Percentiles rank a stretch among this genome's conserved stretches.
These are phyloP conservation scores for Teleiodes luculella DNA, from an alignment of 2,888 invertebrate species.

Conservation along the genomic window DNA sequence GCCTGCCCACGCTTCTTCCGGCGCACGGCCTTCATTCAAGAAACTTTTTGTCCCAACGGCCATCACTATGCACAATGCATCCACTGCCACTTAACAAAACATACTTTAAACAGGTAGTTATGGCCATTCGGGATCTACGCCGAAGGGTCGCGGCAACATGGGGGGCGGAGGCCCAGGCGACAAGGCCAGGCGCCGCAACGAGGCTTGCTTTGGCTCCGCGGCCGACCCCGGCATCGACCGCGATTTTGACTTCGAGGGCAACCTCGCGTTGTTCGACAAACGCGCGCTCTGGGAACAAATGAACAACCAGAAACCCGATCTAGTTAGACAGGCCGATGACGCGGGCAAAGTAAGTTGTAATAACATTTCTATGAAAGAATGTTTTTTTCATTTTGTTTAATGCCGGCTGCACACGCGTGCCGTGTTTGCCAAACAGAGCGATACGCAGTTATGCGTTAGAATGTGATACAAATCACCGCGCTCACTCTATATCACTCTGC, in stretches of 20 bases:
- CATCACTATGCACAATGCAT: no score
- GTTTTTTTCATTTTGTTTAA: no score
- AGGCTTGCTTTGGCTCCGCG: slow-evolving; percentile 87
- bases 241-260: slow-evolving; percentile 97
- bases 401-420: no score
- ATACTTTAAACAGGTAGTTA: slow-evolving; percentile 39
- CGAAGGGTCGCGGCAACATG: slow-evolving; percentile 43
- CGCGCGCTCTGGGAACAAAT: slow-evolving; percentile 62
- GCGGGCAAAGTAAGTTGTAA: slow-evolving; percentile 35
- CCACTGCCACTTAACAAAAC: no score
- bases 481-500: no score
- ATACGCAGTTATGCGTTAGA: no score
- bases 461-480: no score
- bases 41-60: no score
- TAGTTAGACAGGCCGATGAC: slow-evolving; percentile 52
- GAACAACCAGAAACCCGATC: slow-evolving; percentile 55
- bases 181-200: slow-evolving; percentile 80
- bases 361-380: no score
- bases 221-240: slow-evolving; percentile 81
- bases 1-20: no score
- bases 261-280: slow-evolving; percentile 94
- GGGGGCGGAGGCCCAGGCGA: slow-evolving; percentile 29
- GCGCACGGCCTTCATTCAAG: no score
- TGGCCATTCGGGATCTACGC: slow-evolving; percentile 55
- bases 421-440: no score